Percentiles rank a stretch among this genome's conserved stretches.
Evolutionary conservation across 2,888 invertebrate genomes (phyloP).

Genomic region (Volucella inflata): DNA sequence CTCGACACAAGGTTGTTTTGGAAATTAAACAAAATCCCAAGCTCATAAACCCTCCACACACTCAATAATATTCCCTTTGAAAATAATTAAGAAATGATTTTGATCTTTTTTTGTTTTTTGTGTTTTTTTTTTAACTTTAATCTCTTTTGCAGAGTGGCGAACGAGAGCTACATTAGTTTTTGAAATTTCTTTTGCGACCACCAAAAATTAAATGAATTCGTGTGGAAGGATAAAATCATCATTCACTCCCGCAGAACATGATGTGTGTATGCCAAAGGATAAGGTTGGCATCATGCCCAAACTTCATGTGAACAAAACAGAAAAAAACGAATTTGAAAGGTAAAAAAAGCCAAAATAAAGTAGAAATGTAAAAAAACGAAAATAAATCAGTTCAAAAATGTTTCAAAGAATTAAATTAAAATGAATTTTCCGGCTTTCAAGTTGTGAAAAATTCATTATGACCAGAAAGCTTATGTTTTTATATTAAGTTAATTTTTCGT

Average conservation of each 20-base stretch:
- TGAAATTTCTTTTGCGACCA: slow-evolving; percentile 45
- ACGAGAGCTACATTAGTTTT: slow-evolving; percentile 43
- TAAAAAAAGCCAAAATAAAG: neutral
- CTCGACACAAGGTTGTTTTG: too few species aligned
- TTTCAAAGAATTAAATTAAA: slow-evolving; percentile 74
- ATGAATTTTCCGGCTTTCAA: slow-evolving; percentile 75
- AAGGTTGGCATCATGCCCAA: slow-evolving; percentile 42
- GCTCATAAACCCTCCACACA: too few species aligned
- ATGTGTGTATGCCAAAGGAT: slow-evolving; percentile 28
- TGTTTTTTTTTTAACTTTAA: too few species aligned
- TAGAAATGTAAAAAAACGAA: slow-evolving; percentile 27
- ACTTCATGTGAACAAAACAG: slow-evolving; percentile 11
- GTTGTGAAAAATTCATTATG: slow-evolving; percentile 74
- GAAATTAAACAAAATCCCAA: too few species aligned
- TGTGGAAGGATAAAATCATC: slow-evolving; percentile 37
- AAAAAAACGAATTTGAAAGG: slow-evolving; percentile 16
- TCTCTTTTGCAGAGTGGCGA: too few species aligned
- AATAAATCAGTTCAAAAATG: slow-evolving; percentile 66
- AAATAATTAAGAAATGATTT: too few species aligned
- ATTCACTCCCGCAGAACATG: slow-evolving; percentile 10
- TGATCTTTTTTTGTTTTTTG: too few species aligned
- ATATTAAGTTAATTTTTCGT: slow-evolving; percentile 72
- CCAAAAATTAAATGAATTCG: slow-evolving; percentile 55
- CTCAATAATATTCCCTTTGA: too few species aligned
- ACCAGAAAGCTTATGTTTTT: slow-evolving; percentile 65